These are phyloP conservation scores for Schizaphis graminum DNA, from an alignment of 2,888 invertebrate genomes.

Conservation along the genomic window DNA sequence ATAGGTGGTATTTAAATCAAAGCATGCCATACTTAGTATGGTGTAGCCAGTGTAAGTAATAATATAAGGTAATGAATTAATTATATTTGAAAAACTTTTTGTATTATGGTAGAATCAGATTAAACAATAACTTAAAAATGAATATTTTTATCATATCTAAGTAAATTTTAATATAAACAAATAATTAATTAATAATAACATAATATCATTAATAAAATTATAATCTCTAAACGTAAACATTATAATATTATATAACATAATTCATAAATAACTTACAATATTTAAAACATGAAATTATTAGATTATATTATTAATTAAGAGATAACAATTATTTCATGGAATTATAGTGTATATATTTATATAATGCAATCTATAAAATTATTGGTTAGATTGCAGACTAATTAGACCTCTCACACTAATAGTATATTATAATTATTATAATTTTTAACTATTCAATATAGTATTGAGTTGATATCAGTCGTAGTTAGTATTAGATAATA, in stretches of 20 bases:
- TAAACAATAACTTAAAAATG: background rate
- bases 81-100: background rate
- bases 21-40: background rate
- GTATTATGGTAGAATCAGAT: background rate
- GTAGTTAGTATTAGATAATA: background rate
- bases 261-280: background rate
- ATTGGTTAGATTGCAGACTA: background rate
- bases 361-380: background rate
- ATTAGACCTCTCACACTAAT: background rate
- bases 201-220: background rate
- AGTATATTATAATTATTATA: background rate
- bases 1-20: background rate
- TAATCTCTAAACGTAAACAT: background rate
- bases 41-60: background rate
- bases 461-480: background rate
- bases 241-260: background rate
- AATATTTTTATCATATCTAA: background rate
- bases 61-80: background rate
- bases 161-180: background rate
- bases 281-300: background rate
- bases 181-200: background rate
- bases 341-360: background rate
- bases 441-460: background rate
- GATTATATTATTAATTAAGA: background rate
- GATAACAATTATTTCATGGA: constrained; percentile 20